Base-by-base conservation (phyloP, 2,888 invertebrate genomes). In the Strigamia crassipes region DNA sequence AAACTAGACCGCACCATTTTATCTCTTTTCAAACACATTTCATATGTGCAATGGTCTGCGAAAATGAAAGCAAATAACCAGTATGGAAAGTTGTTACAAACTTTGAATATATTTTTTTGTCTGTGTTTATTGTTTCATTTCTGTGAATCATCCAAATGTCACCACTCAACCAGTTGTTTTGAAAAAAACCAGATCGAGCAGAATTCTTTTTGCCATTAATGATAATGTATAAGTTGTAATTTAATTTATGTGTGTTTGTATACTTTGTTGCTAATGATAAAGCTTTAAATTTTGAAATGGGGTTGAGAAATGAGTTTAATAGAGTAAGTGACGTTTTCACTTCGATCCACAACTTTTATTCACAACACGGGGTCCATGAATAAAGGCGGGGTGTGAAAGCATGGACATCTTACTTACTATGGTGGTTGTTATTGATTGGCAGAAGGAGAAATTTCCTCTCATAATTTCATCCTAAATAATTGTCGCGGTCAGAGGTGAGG, bases 391-490 rank as follows among this genome's bases (percentile, higher is more conserved):
- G 18, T 18, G 10, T 61, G 61, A 61, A 61, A 23, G 21, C 61
- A 13, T 31, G 73, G 73, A 73, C 73, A 73, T 73, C 73, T 73
- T 73, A 73, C 73, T 73, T n/a, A 12, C 13, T 73, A n/a, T 10
- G 23, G 21, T 31, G 31, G 13, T 31, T 10, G 73, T 73, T 73
- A 73, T 73, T 73, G 73, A 73, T 73, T 73, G 73, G 73, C 73
- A 73, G 23, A 15, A 66, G 73, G 73, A 73, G 73, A 73, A 73
- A 73, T 73, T 73, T 73, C 73, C 73, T 73, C 73, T 27, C 73
- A 73, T 73, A 73, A 73, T 73, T 73, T 73, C 73, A n/a, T 73
- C 27, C 73, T 73, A 73, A 73, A 73, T 73, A 73, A 73, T 73
- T 73, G 73, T 73, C 31, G 73, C n/a, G 73, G 73, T 73, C 73